These are phyloP conservation scores for Poeciliopsis paucimaculata DNA, from an alignment of 2,797 vertebrate species.

Conservation along the genomic window DNA sequence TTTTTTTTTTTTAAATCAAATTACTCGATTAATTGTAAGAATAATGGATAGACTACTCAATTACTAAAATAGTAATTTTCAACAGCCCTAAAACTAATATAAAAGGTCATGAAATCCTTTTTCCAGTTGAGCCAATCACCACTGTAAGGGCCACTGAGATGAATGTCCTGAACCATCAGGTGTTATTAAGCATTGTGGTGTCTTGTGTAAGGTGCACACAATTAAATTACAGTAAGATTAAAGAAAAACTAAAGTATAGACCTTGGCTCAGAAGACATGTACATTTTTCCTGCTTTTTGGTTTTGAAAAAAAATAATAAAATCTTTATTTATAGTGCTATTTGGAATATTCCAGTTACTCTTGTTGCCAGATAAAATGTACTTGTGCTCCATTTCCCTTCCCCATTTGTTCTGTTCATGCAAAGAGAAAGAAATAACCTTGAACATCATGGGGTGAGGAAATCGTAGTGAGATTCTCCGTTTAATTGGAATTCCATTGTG, in stretches of 20 bases:
- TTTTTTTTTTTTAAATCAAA: too few species aligned
- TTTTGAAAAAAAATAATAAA: conserved; percentile 6
- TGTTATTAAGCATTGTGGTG: not conserved
- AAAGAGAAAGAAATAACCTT: conserved; percentile 5
- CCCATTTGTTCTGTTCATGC: conserved; percentile 2
- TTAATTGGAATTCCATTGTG: conserved; percentile 20
- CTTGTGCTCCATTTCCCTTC: not conserved
- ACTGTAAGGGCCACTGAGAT: not conserved
- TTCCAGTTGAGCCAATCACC: not conserved
- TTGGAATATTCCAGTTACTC: not conserved
- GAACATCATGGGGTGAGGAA: conserved; percentile 10
- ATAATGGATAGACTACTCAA: too few species aligned
- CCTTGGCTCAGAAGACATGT: not conserved
- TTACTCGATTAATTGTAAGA: too few species aligned
- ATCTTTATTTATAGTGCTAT: not conserved
- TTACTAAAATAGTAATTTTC: too few species aligned
- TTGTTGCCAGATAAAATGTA: not conserved
- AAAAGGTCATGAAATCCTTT: not conserved
- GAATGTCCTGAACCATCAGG: not conserved
- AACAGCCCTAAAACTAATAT: not conserved
- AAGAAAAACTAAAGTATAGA: not conserved
- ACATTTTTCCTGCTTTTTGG: not conserved
- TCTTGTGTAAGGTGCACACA: not conserved
- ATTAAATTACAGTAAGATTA: not conserved
- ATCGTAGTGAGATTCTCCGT: conserved; percentile 11